phyloP scores from a whole-genome alignment of 2,888 invertebrate species.

The Cantharis rustica region DNA sequence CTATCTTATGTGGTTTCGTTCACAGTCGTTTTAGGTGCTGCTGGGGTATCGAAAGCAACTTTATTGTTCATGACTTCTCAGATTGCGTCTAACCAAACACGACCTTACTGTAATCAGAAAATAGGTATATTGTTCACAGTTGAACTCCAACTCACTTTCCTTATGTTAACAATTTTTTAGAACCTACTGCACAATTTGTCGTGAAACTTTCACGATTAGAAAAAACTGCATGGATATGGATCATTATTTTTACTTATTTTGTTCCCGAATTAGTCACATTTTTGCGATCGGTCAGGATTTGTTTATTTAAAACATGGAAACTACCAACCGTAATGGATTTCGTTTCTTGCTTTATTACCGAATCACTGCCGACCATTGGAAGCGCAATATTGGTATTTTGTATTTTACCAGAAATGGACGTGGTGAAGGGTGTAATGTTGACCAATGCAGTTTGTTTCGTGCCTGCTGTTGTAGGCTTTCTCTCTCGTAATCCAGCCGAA shows the following conservation, averaged over 20 bases:
- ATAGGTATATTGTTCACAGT: conserved; percentile 47
- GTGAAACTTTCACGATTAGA: conserved; percentile 67
- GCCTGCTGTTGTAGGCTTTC: conserved; percentile 71
- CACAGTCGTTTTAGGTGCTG: conserved; percentile 65
- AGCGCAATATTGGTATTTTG: conserved; percentile 74
- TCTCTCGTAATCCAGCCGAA: conserved; percentile 62
- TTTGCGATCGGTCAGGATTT: conserved; percentile 71
- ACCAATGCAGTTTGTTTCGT: conserved; percentile 83
- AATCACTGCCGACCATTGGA: conserved; percentile 79
- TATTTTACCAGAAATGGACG: conserved; percentile 80
- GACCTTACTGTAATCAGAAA: conserved; percentile 65
- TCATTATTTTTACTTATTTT: conserved; percentile 73
- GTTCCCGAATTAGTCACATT: conserved; percentile 79
- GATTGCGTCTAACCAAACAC: conserved; percentile 60
- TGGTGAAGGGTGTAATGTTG: conserved; percentile 80
- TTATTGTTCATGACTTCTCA: conserved; percentile 76
- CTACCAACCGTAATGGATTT: conserved; percentile 64
- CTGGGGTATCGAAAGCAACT: conserved; percentile 74
- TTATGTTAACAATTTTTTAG: conserved; percentile 12
- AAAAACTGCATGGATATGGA: conserved; percentile 80
- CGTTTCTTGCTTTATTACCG: conserved; percentile 67
- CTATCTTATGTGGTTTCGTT: conserved; percentile 73
- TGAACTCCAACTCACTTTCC: neutral
- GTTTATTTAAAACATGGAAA: conserved; percentile 71
- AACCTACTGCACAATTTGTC: conserved; percentile 58